Evolutionary conservation across 2,797 vertebrate genomes (phyloP).

Genomic region (Mormyrus proboscirostris): DNA sequence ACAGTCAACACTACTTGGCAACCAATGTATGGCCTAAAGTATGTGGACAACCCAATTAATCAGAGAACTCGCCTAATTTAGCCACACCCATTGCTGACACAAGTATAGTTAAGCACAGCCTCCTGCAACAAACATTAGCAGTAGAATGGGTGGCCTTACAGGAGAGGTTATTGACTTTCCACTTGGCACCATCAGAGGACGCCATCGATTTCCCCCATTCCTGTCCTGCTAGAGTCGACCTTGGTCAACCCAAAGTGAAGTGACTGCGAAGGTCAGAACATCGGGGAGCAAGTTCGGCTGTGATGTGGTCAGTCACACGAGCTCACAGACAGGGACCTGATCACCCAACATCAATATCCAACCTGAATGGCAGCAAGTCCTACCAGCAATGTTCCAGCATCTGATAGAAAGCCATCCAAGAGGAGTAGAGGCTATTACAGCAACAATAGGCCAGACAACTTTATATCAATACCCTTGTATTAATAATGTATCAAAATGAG

Average conservation of each 20-base stretch:
- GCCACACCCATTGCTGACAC: neutral
- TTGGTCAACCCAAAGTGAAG: neutral
- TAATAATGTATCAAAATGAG: neutral
- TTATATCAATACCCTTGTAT: neutral
- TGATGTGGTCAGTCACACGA: neutral
- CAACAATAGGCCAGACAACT: neutral
- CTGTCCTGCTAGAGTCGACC: neutral
- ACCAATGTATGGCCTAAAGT: neutral
- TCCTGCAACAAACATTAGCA: neutral
- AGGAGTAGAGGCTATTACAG: neutral
- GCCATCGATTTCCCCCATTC: neutral
- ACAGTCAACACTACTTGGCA: neutral
- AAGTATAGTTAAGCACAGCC: neutral
- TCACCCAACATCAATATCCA: neutral
- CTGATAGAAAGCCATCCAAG: neutral
- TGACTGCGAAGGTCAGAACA: neutral
- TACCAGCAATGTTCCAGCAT: neutral
- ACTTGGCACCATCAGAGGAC: neutral
- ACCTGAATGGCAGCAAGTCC: neutral
- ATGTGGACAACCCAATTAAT: neutral
- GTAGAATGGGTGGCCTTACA: neutral
- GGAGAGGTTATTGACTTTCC: neutral
- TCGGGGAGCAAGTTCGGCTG: neutral
- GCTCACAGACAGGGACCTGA: neutral
- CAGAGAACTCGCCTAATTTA: neutral